Percentiles rank a stretch among this genome's conserved stretches.
phyloP scores from a whole-genome alignment of 2,888 invertebrate species.

The Dromius quadrimaculatus region DNA sequence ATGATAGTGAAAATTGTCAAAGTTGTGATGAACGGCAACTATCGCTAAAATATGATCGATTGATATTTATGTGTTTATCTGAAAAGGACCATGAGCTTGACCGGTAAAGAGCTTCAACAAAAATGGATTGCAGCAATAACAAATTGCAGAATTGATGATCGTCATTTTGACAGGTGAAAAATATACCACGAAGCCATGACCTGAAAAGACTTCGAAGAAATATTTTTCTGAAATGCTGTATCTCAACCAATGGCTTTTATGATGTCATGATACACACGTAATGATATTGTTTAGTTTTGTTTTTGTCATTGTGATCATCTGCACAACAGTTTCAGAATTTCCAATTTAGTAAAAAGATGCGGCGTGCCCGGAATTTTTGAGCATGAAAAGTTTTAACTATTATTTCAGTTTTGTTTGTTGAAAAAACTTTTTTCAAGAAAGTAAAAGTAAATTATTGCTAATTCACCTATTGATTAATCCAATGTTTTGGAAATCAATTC shows the following conservation, averaged over 20 bases:
- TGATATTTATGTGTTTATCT: conserved; percentile 50
- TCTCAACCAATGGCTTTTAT: no score
- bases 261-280: no score
- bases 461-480: conserved; percentile 39
- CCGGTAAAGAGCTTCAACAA: conserved; percentile 9
- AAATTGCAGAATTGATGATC: conserved; percentile 26
- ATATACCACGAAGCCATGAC: conserved; percentile 2
- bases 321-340: no score
- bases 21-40: conserved; percentile 43
- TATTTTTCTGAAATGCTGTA: no score
- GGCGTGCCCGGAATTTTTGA: no score
- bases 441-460: conserved; percentile 11
- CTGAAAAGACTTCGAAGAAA: no score
- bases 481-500: conserved; percentile 34
- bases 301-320: no score
- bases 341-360: no score
- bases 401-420: conserved; percentile 47
- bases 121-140: conserved; percentile 3
- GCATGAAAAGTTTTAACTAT: conserved; percentile 36
- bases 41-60: conserved; percentile 43
- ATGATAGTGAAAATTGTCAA: conserved; percentile 24
- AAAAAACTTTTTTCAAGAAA: conserved; percentile 44
- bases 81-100: conserved; percentile 18
- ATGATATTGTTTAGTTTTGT: no score
- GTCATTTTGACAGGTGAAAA: conserved; percentile 33